A percentile compares a stretch with the other conserved stretches of the same genome.
Conservation (phyloP, 2,797 vertebrate species). For the Parotocinclus haroldoi region DNA sequence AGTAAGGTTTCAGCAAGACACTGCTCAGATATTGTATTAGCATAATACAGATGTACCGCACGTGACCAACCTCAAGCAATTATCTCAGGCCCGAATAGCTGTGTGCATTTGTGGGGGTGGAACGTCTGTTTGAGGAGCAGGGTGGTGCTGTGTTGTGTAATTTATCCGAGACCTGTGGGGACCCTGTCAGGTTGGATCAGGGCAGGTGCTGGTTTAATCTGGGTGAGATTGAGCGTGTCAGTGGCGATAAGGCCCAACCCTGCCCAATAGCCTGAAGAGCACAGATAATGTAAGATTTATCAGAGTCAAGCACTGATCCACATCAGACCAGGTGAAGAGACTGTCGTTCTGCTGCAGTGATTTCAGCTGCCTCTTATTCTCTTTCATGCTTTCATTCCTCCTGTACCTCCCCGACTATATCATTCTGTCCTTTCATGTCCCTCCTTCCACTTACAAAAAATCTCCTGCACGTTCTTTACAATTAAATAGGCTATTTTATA, state of each 20-base stretch:
- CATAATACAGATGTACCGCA: neutral
- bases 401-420: constrained; percentile 17
- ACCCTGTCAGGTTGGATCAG: constrained; percentile 52
- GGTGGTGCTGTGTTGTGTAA: constrained; percentile 53
- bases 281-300: constrained; percentile 72
- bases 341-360: constrained; percentile 49
- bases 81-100: constrained; percentile 22
- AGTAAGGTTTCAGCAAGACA: no score
- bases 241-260: constrained; percentile 63
- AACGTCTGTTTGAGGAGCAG: constrained; percentile 37
- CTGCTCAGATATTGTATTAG: no score
- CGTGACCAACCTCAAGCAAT: constrained; percentile 23
- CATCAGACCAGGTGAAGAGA: constrained; percentile 55
- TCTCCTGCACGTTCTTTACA: constrained; percentile 8
- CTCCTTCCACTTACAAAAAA: constrained; percentile 30
- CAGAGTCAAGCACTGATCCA: constrained; percentile 58
- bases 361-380: constrained; percentile 42
- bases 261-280: constrained; percentile 67
- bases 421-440: constrained; percentile 29
- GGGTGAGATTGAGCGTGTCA: constrained; percentile 69
- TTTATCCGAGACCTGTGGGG: constrained; percentile 54
- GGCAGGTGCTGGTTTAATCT: constrained; percentile 67
- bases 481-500: constrained; percentile 1
- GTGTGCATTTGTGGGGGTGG: constrained; percentile 1
- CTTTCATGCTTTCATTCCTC: constrained; percentile 23